Conservation (phyloP, 2,888 invertebrate genomes). For the Nematopogon swammerdamellus region DNA sequence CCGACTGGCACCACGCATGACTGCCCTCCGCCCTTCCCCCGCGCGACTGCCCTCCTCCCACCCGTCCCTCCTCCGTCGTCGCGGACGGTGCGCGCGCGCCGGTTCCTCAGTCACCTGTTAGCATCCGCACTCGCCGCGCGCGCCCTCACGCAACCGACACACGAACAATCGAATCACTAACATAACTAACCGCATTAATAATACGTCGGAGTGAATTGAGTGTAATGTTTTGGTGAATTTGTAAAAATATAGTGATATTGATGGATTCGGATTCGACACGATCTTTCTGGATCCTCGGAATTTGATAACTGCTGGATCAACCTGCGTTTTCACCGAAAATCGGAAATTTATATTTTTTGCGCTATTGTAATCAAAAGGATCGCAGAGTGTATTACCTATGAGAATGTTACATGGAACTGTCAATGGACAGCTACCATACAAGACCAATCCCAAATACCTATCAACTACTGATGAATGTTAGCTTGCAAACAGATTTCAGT, state of each 20-base stretch:
- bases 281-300: no score
- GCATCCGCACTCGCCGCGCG: constrained; percentile 37
- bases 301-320: no score
- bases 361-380: no score
- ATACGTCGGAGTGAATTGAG: constrained; percentile 10
- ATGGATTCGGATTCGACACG: not conserved
- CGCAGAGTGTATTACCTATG: no score
- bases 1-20: not conserved
- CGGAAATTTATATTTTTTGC: no score
- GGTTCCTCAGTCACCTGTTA: constrained; percentile 43
- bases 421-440: no score
- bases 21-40: not conserved
- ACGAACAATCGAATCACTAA: constrained; percentile 25
- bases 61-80: not conserved
- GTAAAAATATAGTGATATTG: not conserved
- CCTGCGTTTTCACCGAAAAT: no score
- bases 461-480: no score
- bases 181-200: constrained; percentile 26
- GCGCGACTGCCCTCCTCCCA: no score
- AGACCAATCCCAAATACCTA: no score
- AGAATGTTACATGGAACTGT: no score
- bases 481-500: no score
- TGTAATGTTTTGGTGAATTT: not conserved
- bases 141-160: constrained; percentile 24
- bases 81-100: constrained; percentile 13